phyloP scores from a whole-genome alignment of 2,797 vertebrate species.

The Enteromius unitaeniatus region DNA sequence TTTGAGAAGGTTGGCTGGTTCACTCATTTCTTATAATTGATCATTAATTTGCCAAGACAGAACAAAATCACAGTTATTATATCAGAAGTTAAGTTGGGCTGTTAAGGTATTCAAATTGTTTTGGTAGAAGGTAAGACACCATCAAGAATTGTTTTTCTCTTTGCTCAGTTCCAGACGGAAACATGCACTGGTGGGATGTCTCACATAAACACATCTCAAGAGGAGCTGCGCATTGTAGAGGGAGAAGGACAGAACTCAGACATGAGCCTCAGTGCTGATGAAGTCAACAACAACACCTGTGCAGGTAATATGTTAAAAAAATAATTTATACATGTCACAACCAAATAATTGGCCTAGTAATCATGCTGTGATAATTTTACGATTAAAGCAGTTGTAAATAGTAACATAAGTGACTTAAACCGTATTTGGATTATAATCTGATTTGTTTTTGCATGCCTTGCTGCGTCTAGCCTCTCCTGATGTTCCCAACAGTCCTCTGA shows the following conservation, averaged over 20 bases:
- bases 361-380: background rate
- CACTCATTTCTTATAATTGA: background rate
- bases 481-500: slow-evolving; percentile 83
- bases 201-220: slow-evolving; percentile 91
- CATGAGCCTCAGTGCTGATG: slow-evolving; percentile 86
- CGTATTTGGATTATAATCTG: background rate
- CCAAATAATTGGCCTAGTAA: background rate
- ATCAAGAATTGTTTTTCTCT: slow-evolving; percentile 3
- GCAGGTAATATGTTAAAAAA: slow-evolving; percentile 74
- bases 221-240: slow-evolving; percentile 94
- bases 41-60: background rate
- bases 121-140: background rate
- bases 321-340: background rate
- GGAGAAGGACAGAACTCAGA: slow-evolving; percentile 91
- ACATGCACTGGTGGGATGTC: slow-evolving; percentile 83
- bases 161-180: slow-evolving; percentile 90
- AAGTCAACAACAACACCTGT: slow-evolving; percentile 98
- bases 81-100: background rate
- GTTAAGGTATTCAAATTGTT: background rate
- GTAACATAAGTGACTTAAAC: background rate
- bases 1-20: slow-evolving; percentile 89
- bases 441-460: slow-evolving; percentile 11
- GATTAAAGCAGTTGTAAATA: slow-evolving; percentile 11
- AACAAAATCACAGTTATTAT: background rate
- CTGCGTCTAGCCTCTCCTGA: slow-evolving; percentile 76